phyloP scores from a whole-genome alignment of 2,113 vertebrate genomes.

The Pristiophorus japonicus region DNA sequence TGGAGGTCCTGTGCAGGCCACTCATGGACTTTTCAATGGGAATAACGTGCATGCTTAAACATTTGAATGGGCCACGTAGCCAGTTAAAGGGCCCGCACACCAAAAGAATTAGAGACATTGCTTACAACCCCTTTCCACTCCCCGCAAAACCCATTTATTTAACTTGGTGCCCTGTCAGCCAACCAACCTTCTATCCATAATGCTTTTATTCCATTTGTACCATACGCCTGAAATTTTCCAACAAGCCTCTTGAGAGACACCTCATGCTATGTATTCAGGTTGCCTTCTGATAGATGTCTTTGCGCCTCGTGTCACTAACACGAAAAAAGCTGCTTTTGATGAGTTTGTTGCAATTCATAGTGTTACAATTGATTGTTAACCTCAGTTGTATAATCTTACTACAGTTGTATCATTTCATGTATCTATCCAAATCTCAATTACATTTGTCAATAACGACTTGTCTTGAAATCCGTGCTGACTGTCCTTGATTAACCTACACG shows the following conservation, averaged over 20 bases:
- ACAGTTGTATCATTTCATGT: neutral
- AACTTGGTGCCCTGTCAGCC: no score
- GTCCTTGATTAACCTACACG: neutral
- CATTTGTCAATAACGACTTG: neutral
- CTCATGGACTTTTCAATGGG: no score
- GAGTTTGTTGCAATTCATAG: no score
- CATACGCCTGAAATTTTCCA: neutral
- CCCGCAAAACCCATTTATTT: neutral
- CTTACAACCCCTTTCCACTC: neutral
- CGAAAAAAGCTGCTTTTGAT: no score
- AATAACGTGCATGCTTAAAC: no score
- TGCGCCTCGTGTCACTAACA: no score
- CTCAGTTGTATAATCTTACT: no score
- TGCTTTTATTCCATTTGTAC: neutral
- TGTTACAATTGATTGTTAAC: no score
- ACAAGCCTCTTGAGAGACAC: neutral
- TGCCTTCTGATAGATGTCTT: neutral
- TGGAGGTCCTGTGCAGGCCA: no score
- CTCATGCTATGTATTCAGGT: neutral
- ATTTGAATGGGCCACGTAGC: no score
- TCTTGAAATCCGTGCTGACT: neutral
- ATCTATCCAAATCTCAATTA: neutral
- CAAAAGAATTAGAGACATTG: no score
- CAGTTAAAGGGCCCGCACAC: no score
- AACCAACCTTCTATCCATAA: neutral